Evolutionary conservation across 2,797 vertebrate genomes (phyloP).

Genomic region (Catharus ustulatus): DNA sequence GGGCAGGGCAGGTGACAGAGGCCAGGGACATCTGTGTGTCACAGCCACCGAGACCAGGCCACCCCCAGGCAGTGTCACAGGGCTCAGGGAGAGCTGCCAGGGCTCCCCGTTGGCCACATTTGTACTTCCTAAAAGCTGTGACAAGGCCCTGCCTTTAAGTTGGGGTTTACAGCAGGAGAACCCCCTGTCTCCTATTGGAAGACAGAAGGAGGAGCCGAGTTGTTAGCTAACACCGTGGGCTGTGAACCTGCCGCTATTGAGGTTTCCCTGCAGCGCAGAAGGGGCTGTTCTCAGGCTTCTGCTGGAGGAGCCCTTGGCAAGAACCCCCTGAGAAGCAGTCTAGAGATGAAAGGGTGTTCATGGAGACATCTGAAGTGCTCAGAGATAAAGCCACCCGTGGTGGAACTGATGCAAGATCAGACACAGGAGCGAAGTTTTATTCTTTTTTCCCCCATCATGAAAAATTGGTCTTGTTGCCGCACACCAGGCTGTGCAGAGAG

Average conservation of each 20-base stretch:
- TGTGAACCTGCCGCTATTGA: not conserved
- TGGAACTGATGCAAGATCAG: not conserved
- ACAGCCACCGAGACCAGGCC: rapidly evolving
- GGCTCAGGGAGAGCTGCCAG: not conserved
- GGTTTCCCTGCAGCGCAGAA: not conserved
- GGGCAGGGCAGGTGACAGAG: not conserved
- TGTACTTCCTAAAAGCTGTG: not conserved
- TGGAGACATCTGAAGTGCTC: rapidly evolving
- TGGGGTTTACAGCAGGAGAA: not conserved
- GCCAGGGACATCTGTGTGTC: rapidly evolving
- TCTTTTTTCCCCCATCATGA: not conserved
- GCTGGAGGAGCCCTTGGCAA: not conserved
- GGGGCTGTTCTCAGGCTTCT: not conserved
- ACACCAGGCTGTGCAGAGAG: not conserved
- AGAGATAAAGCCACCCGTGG: not conserved
- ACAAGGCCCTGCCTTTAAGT: not conserved
- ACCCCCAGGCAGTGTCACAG: not conserved
- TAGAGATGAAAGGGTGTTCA: not conserved
- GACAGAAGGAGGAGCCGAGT: not conserved
- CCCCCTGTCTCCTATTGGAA: not conserved
- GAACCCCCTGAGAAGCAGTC: not conserved
- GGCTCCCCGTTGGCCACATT: not conserved
- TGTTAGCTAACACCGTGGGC: rapidly evolving
- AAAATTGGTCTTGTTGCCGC: rapidly evolving
- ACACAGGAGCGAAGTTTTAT: not conserved